These are phyloP conservation scores for Drosophila recens DNA, from an alignment of 2,888 invertebrate genomes.

Conservation along the genomic window DNA sequence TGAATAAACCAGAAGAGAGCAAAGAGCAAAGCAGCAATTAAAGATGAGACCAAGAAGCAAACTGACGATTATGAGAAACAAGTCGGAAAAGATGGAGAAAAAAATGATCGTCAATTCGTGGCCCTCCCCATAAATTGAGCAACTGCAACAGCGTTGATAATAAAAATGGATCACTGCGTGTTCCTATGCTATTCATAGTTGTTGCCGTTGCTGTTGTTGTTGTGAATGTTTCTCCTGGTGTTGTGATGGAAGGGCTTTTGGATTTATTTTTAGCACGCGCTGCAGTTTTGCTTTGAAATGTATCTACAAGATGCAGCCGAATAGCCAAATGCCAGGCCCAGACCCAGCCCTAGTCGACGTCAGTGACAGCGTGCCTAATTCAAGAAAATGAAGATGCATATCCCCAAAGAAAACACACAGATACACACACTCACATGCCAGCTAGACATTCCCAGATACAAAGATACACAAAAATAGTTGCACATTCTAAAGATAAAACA, in stretches of 20 bases:
- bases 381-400: slow-evolving; percentile 53
- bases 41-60: slow-evolving; percentile 44
- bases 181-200: slow-evolving; percentile 39
- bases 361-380: slow-evolving; percentile 67
- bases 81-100: slow-evolving; percentile 8
- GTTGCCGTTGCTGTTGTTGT: slow-evolving; percentile 39
- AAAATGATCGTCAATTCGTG: slow-evolving; percentile 22
- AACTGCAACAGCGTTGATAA: slow-evolving; percentile 50
- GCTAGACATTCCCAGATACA: slow-evolving; percentile 54
- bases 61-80: slow-evolving; percentile 39
- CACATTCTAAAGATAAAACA: slow-evolving; percentile 65
- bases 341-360: slow-evolving; percentile 16
- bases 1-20: slow-evolving; percentile 6
- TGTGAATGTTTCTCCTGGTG: slow-evolving; percentile 25
- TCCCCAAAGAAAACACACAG: slow-evolving; percentile 15
- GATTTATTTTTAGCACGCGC: slow-evolving; percentile 64
- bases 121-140: slow-evolving; percentile 46
- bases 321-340: slow-evolving; percentile 40
- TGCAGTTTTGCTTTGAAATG: slow-evolving; percentile 73
- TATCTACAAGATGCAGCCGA: slow-evolving; percentile 61
- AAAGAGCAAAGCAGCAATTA: slow-evolving; percentile 52
- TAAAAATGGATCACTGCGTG: slow-evolving; percentile 61
- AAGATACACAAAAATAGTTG: slow-evolving; percentile 61
- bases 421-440: slow-evolving; percentile 7
- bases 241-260: slow-evolving; percentile 75